Percentiles rank a stretch among this genome's conserved stretches.
Evolutionary conservation across 2,113 vertebrate genomes (phyloP).

Genomic region (Axis porcinus): DNA sequence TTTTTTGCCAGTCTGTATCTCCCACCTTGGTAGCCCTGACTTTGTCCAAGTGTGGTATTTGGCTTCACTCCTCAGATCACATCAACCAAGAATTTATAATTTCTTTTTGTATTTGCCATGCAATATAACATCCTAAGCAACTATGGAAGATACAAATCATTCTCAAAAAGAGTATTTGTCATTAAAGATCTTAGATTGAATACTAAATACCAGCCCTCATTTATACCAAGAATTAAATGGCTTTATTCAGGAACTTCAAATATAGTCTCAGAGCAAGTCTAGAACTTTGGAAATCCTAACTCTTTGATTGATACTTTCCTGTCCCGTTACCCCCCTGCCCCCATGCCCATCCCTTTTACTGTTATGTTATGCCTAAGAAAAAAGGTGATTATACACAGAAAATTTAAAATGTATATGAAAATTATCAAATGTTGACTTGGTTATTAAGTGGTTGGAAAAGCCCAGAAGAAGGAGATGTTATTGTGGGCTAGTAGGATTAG

Average conservation of each 20-base stretch:
- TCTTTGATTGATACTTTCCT: neutral
- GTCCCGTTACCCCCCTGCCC: neutral
- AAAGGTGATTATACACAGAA: neutral
- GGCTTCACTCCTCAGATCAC: conserved; percentile 7
- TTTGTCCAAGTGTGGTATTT: conserved; percentile 32
- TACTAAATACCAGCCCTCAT: neutral
- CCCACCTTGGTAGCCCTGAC: neutral
- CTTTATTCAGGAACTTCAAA: neutral
- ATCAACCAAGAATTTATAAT: conserved; percentile 19
- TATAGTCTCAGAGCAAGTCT: neutral
- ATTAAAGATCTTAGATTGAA: neutral
- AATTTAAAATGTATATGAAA: neutral
- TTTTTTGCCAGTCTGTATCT: conserved; percentile 22
- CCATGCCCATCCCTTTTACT: neutral
- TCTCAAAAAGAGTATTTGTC: neutral
- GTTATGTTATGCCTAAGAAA: neutral
- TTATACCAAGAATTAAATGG: neutral
- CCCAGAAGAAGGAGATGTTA: neutral
- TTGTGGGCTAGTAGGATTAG: neutral
- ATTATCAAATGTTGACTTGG: neutral
- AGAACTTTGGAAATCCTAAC: neutral
- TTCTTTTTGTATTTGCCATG: neutral
- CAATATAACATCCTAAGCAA: neutral
- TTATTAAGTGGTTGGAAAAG: neutral
- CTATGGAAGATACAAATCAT: neutral